Percentiles rank a stretch among this genome's conserved stretches.
phyloP scores from a whole-genome alignment of 2,797 vertebrate genomes.

The Aulostomus chinensis region DNA sequence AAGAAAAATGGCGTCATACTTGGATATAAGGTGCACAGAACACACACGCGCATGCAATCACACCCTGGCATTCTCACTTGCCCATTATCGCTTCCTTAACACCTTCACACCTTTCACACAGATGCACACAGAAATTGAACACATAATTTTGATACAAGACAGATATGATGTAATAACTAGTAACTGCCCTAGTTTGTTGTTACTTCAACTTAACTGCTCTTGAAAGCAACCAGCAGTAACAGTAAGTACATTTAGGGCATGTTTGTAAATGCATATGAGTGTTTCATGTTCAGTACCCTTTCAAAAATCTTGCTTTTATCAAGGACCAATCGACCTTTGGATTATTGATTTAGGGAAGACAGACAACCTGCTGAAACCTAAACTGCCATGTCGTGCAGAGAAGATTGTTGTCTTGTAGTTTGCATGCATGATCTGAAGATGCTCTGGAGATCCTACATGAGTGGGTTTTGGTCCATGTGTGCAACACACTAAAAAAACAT shows the following conservation, averaged over 20 bases:
- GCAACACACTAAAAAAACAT: too few relatives aligned
- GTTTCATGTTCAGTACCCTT: too few relatives aligned
- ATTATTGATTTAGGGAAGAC: too few relatives aligned
- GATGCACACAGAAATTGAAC: conserved; percentile 11
- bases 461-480: too few relatives aligned
- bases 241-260: conserved; percentile 19
- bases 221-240: conserved; percentile 22
- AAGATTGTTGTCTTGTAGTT: too few relatives aligned
- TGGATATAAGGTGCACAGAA: conserved; percentile 89
- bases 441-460: too few relatives aligned
- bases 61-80: conserved; percentile 2
- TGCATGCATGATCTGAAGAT: too few relatives aligned
- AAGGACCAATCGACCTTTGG: too few relatives aligned
- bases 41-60: conserved; percentile 18
- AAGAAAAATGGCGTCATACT: conserved; percentile 92
- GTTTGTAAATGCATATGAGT: too few relatives aligned
- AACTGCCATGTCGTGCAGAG: too few relatives aligned
- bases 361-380: too few relatives aligned
- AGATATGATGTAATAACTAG: conserved; percentile 73
- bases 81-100: conserved; percentile 36
- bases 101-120: conserved; percentile 4
- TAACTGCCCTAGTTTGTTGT: conserved; percentile 58
- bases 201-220: conserved; percentile 21
- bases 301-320: too few relatives aligned
- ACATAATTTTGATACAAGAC: conserved; percentile 21